Conservation (phyloP, 2,888 invertebrate species). For the Drosophila nigricruria region DNA sequence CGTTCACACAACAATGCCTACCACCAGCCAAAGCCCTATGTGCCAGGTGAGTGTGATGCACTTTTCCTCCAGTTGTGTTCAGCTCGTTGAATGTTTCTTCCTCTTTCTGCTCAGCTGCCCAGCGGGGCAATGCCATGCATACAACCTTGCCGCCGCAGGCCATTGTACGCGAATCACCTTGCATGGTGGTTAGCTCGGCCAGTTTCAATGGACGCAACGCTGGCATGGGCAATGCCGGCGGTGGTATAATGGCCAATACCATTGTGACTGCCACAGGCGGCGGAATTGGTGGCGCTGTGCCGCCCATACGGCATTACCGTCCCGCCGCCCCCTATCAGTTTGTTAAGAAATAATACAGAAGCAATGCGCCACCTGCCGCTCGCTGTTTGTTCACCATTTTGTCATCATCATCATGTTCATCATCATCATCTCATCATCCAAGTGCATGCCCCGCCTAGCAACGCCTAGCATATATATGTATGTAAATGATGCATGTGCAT, state of each 20-base stretch:
- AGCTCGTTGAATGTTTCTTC: background rate
- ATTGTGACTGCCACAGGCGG: conserved; percentile 71
- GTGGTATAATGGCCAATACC: conserved; percentile 72
- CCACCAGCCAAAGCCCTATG: conserved; percentile 83
- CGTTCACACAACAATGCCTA: conserved; percentile 83
- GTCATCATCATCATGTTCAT: conserved; percentile 50
- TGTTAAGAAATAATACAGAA: conserved; percentile 83
- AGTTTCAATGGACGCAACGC: conserved; percentile 82
- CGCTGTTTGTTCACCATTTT: conserved; percentile 73
- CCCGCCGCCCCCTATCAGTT: conserved; percentile 82
- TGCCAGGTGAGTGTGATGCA: conserved; percentile 77
- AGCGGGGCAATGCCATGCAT: conserved; percentile 82
- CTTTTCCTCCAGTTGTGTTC: background rate
- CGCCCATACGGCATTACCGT: conserved; percentile 81
- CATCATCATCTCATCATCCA: conserved; percentile 46
- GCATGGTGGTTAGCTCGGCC: conserved; percentile 81
- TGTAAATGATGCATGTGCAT: conserved; percentile 42
- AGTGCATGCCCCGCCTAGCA: conserved; percentile 61
- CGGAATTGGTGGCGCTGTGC: conserved; percentile 71
- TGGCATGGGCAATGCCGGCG: conserved; percentile 74
- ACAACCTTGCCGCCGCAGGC: conserved; percentile 81
- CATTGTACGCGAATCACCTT: conserved; percentile 81
- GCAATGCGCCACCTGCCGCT: conserved; percentile 67
- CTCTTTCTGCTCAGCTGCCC: conserved; percentile 77
- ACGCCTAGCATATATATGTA: conserved; percentile 41